Conservation (phyloP, 2,113 vertebrate genomes). For the Crotophaga sulcirostris region DNA sequence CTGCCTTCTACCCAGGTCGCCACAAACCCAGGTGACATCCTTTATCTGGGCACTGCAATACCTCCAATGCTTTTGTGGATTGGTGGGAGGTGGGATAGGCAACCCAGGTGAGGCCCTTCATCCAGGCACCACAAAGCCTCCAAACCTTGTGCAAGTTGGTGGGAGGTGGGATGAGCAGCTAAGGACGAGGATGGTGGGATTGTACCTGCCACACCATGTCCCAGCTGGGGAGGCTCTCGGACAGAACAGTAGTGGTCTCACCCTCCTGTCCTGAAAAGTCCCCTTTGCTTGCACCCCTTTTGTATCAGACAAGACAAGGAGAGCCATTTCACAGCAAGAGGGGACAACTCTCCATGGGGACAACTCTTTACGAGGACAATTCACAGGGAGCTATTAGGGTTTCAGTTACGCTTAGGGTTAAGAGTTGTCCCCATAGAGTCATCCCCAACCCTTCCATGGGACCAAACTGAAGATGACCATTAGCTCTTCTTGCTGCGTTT, state of each 20-base stretch:
- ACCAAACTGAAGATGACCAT: rapidly evolving
- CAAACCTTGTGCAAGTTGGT: too few species aligned
- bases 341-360: too few species aligned
- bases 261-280: background rate
- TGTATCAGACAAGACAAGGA: rapidly evolving
- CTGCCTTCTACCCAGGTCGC: background rate
- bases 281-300: background rate
- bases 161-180: background rate
- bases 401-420: too few species aligned
- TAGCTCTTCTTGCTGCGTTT: background rate
- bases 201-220: rapidly evolving
- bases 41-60: too few species aligned
- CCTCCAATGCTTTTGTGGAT: too few species aligned
- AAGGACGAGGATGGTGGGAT: background rate
- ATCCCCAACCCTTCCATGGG: too few species aligned
- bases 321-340: background rate
- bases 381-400: too few species aligned
- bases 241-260: background rate
- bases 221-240: background rate
- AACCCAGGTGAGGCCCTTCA: background rate
- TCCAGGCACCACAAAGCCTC: background rate
- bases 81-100: too few species aligned
- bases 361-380: too few species aligned
- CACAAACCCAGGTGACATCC: background rate
- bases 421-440: too few species aligned